Evolutionary conservation across 2,113 vertebrate genomes (phyloP).

Genomic region (Falco punctatus): DNA sequence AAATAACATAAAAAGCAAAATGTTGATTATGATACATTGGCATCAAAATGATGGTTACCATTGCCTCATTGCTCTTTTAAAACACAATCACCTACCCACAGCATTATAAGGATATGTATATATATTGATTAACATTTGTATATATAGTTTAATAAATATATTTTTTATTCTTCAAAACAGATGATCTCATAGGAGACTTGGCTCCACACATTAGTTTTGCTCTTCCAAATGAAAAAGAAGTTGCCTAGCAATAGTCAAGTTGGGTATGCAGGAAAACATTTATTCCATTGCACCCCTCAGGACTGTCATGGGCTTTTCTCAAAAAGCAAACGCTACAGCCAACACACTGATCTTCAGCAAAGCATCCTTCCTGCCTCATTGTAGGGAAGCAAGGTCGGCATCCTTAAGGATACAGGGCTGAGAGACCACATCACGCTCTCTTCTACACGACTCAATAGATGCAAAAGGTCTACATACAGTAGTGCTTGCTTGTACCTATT

Average conservation of each 20-base stretch:
- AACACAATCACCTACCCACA: neutral
- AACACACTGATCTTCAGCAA: neutral
- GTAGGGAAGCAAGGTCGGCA: neutral
- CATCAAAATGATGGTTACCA: neutral
- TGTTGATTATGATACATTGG: neutral
- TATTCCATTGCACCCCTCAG: fast-evolving
- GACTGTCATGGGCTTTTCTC: fast-evolving
- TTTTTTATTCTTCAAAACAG: neutral
- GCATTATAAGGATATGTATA: neutral
- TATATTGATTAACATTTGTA: neutral
- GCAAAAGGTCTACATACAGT: neutral
- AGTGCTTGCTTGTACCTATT: neutral
- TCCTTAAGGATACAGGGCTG: neutral
- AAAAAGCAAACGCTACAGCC: neutral
- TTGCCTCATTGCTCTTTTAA: neutral
- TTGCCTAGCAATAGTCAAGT: neutral
- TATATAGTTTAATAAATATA: neutral
- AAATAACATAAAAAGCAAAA: neutral
- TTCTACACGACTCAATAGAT: neutral
- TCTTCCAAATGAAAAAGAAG: neutral
- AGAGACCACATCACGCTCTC: too few relatives aligned
- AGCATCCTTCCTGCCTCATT: neutral
- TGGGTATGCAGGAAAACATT: neutral
- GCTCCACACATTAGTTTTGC: neutral
- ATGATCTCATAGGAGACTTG: neutral